These are phyloP conservation scores for Augochlorella aurata DNA, from an alignment of 2,888 invertebrate genomes.

Conservation along the genomic window DNA sequence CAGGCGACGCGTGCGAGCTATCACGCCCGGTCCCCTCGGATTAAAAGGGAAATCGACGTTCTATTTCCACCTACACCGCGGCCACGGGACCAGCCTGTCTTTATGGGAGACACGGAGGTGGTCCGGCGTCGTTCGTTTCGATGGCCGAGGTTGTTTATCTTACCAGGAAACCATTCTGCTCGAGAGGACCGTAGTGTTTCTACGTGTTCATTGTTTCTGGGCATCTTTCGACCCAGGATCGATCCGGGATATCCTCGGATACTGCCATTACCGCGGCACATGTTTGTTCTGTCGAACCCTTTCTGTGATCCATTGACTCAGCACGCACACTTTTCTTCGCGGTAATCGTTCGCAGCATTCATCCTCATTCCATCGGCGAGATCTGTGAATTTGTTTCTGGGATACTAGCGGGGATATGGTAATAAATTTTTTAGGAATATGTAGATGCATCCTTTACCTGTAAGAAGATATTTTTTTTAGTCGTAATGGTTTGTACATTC, in stretches of 20 bases:
- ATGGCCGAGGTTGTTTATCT: slow-evolving; percentile 51
- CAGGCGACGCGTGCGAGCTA: slow-evolving; percentile 67
- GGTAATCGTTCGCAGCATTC: too few species aligned
- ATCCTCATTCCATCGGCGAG: too few species aligned
- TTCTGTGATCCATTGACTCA: too few species aligned
- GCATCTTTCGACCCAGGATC: slow-evolving; percentile 13
- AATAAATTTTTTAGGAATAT: too few species aligned
- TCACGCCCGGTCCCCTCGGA: slow-evolving; percentile 54
- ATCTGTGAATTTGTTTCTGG: too few species aligned
- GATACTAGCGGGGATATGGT: too few species aligned
- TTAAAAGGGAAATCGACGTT: slow-evolving; percentile 67
- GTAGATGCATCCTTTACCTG: too few species aligned
- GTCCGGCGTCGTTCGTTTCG: slow-evolving; percentile 62
- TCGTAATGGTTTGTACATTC: too few species aligned
- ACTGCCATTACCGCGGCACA: too few species aligned
- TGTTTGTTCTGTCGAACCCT: too few species aligned
- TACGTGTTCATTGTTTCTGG: slow-evolving; percentile 54
- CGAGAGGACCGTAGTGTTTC: slow-evolving; percentile 38
- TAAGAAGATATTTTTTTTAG: too few species aligned
- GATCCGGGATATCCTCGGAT: slow-evolving; percentile 29
- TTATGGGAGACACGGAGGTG: slow-evolving; percentile 62
- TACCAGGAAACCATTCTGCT: slow-evolving; percentile 38
- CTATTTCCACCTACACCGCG: slow-evolving; percentile 61
- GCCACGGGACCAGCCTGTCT: slow-evolving; percentile 45
- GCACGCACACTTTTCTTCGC: too few species aligned